Base-by-base conservation (phyloP, 2,113 vertebrate species). In the Apeltes quadracus region DNA sequence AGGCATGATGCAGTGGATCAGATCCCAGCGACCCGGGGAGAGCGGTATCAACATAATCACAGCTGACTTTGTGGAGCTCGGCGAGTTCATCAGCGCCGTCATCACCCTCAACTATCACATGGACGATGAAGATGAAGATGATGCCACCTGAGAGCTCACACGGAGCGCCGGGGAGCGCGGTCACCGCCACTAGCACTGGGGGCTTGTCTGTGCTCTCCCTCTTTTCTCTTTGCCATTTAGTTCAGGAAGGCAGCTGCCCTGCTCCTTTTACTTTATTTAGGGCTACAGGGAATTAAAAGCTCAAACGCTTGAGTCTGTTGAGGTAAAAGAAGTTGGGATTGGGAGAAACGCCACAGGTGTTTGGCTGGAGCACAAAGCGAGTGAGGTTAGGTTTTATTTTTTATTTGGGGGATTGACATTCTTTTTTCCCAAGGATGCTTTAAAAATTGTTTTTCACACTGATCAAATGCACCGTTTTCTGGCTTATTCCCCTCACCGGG, bases 1-100 rank as follows among this genome's bases (percentile, higher is more conserved):
- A 0, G 92, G 94, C 61, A 98, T 99, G 97, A 98, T 99, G 97
- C 96, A 98, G 58, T 99, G 97, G 97, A 94, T 99, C 79, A 93
- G 95, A 72, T 94, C 95, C 0, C 97, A 99, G 92, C 94, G 95
- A 68, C 96, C 97, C 0, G 97, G 97, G 32, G 97, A 99, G 87
- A 96, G 94, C 14, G 97, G 97, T 69, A 95, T 98, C 91, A 98
- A 98, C 89, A 97, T 99, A 79, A 95, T 99, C 90, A 99, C 96
- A 22, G 97, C 96, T 1, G 97, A 99, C 92, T 99, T 99, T 89
- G 97, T 98, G 91, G 97, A 99, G 94, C 95, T 99, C 10, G 97
- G 97, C 18, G 97, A 98, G 72, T 98, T 98, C 90, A 95, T 99
- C 95, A 97, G 95, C 83, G 96, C 95, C 2, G 96, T 99, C 93